Evolutionary conservation across 1,140 invertebrate species (phyloP), one percentile per base, ranked within the genome.

Genomic region (Ceratina australensis): DNA sequence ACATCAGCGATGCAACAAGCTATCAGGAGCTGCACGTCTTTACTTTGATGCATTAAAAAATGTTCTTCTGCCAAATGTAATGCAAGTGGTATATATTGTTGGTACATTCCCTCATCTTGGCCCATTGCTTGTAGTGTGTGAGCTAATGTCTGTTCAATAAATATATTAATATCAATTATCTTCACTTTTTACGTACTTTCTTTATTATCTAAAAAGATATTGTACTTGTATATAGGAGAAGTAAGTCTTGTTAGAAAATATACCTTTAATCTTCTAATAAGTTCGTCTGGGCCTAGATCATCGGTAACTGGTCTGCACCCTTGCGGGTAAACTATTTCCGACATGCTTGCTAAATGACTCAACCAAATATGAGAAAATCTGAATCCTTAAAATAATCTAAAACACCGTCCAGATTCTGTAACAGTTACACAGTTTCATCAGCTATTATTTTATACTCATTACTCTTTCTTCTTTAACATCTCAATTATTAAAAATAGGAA

Each of bases 1-100:
- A 99, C 97, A 93, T 99, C 98, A 33, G 98, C 98, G 86, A 99
- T 98, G 89, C 98, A 99, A 90, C 98, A 99, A 0, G 98, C 98
- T 82, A 99, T 97, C 4, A 99, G 92, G 61, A 99, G 92, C 88
- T 98, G 97, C 0, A 99, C 98, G 93, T 99, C 98, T 87, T 96
- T 95, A 76, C 97, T 98, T 50, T 93, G 93, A 92, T 99, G 97
- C 75, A 96, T 95, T 78, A 99, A 93, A 90, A 98, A 99, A 88
- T 96, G 96, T 77, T 99, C 98, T 87, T 98, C 96, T 1, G 97
- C 98, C 66, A 99, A 93, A 92, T 98, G 97, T 60, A 99, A 90
- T n/a, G 98, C 97, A 81, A 99, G 92, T 1, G 97, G 97, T 81
- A 98, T 96, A 92, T 97, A 99, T 91, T 98, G 96, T 89, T 97